A percentile compares a stretch with the other conserved stretches of the same genome.
Evolutionary conservation across 2,888 invertebrate species (phyloP).

Genomic region (Brenthis ino): DNA sequence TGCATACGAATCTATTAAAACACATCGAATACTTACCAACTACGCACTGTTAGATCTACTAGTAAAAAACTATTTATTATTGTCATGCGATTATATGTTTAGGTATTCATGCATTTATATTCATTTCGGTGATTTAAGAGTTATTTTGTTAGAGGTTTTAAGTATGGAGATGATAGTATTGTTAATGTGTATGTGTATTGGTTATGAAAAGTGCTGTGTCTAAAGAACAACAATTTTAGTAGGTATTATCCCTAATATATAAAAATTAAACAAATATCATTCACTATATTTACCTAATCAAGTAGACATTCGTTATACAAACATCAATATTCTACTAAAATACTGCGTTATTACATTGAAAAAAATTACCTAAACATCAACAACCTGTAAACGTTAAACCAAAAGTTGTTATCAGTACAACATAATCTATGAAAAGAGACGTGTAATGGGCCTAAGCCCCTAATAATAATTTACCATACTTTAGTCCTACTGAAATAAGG

Average conservation of each 20-base stretch:
- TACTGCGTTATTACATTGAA: slow-evolving; percentile 56
- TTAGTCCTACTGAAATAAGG: slow-evolving; percentile 38
- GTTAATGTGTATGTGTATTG: slow-evolving; percentile 66
- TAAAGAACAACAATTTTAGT: slow-evolving; percentile 44
- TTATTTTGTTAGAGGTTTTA: slow-evolving; percentile 37
- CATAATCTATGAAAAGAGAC: slow-evolving; percentile 59
- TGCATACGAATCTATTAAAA: slow-evolving; percentile 45
- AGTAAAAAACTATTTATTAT: slow-evolving; percentile 33
- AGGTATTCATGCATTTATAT: slow-evolving; percentile 38
- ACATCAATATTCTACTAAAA: slow-evolving; percentile 40
- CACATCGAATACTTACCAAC: slow-evolving; percentile 42
- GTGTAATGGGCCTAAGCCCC: slow-evolving; percentile 58
- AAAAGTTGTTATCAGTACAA: slow-evolving; percentile 68
- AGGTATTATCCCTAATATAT: slow-evolving; percentile 35
- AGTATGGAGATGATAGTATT: slow-evolving; percentile 57
- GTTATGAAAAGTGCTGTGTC: slow-evolving; percentile 65
- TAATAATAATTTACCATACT: slow-evolving; percentile 36
- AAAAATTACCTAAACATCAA: slow-evolving; percentile 77
- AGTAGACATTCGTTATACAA: slow-evolving; percentile 40
- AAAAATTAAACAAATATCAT: slow-evolving; percentile 51
- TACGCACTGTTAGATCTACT: slow-evolving; percentile 31
- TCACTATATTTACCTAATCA: slow-evolving; percentile 52
- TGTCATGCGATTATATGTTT: slow-evolving; percentile 40
- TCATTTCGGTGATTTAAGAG: slow-evolving; percentile 45
- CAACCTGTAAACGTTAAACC: slow-evolving; percentile 78